These are phyloP conservation scores for Centruroides sculpturatus DNA, from an alignment of 1,140 invertebrate species.

Conservation along the genomic window DNA sequence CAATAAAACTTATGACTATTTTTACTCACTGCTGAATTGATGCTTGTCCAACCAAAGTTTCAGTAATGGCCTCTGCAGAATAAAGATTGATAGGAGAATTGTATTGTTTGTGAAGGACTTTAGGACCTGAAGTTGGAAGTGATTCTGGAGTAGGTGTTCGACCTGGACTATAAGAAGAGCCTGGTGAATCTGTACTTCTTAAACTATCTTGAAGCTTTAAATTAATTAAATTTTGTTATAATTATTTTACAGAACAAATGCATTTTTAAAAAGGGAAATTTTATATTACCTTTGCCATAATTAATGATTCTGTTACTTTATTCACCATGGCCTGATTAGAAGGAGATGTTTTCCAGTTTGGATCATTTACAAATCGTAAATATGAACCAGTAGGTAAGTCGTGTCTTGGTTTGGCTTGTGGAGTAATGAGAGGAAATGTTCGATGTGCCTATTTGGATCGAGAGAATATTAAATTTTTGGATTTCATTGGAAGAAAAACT, in stretches of 20 bases:
- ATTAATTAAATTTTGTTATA: too few relatives aligned
- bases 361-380: conserved; percentile 10
- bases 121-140: conserved; percentile 29
- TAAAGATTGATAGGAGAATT: conserved; percentile 90
- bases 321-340: too few relatives aligned
- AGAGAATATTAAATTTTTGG: too few relatives aligned
- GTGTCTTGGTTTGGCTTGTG: conserved; percentile 16
- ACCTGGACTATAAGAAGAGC: conserved; percentile 4
- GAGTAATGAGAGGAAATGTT: conserved; percentile 13
- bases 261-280: too few relatives aligned
- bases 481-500: too few relatives aligned
- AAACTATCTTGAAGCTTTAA: too few relatives aligned
- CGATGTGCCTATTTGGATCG: too few relatives aligned
- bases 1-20: too few relatives aligned
- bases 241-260: background rate
- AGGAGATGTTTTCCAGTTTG: too few relatives aligned
- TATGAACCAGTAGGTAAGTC: conserved; percentile 19
- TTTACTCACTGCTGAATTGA: background rate
- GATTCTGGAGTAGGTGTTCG: conserved; percentile 9
- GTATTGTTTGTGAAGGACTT: conserved; percentile 89
- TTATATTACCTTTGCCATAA: too few relatives aligned
- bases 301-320: too few relatives aligned
- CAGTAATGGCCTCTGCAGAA: conserved; percentile 85
- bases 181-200: too few relatives aligned
- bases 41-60: conserved; percentile 83